These are phyloP conservation scores for Ophion costatus DNA, from an alignment of 2,888 invertebrate genomes.

Conservation along the genomic window DNA sequence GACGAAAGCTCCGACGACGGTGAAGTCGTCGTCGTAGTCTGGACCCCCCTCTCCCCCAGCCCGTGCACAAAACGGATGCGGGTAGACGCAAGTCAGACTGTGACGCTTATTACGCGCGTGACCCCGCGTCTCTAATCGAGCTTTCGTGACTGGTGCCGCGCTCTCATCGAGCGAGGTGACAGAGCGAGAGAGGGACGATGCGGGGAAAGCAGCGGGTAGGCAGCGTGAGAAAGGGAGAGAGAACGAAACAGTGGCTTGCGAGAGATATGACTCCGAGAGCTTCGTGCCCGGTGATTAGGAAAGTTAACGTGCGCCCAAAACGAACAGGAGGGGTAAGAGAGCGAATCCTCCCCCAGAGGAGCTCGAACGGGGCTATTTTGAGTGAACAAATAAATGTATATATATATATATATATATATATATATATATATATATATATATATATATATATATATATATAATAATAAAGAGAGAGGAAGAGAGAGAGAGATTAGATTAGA, in stretches of 20 bases:
- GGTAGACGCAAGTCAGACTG: conserved; percentile 65
- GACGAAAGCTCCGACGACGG: conserved; percentile 33
- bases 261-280: conserved; percentile 72
- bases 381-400: background rate
- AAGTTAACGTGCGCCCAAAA: conserved; percentile 75
- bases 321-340: conserved; percentile 55
- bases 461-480: no score
- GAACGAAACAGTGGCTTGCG: conserved; percentile 8
- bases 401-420: no score
- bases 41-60: conserved; percentile 26
- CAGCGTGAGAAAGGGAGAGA: background rate
- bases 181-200: background rate
- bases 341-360: conserved; percentile 62
- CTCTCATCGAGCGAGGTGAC: conserved; percentile 36
- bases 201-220: no score
- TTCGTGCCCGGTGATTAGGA: conserved; percentile 76
- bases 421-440: no score
- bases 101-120: conserved; percentile 75
- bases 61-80: conserved; percentile 52
- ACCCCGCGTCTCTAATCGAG: conserved; percentile 78
- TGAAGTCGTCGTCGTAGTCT: conserved; percentile 47
- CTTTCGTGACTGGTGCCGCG: conserved; percentile 76
- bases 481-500: no score
- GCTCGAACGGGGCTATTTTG: conserved; percentile 20
- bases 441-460: no score